Conservation (phyloP, 2,888 invertebrate genomes). For the Agriopis aurantiaria region DNA sequence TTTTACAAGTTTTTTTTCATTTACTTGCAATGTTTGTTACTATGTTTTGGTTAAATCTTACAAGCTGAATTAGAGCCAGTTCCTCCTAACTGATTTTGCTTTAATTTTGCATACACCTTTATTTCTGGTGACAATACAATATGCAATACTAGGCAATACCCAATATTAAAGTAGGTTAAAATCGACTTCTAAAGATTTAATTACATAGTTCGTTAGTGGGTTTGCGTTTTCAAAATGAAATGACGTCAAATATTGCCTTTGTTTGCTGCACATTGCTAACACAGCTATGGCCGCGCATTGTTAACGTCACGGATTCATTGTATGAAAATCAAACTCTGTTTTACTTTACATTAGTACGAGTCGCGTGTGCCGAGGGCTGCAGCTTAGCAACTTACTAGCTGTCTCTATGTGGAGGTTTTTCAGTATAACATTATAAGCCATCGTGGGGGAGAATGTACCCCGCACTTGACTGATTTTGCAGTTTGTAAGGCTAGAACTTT, state of each 20-base stretch:
- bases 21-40: no score
- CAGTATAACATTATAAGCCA: constrained; percentile 38
- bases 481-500: constrained; percentile 26
- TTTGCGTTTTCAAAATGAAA: background rate
- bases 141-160: no score
- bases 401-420: constrained; percentile 41
- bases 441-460: constrained; percentile 31
- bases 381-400: constrained; percentile 47
- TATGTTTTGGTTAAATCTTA: no score
- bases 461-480: constrained; percentile 39
- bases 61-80: no score
- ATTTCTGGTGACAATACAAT: no score
- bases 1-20: no score
- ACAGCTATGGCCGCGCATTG: background rate
- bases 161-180: no score
- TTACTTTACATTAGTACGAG: background rate
- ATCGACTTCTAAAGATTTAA: no score
- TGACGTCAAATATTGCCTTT: background rate
- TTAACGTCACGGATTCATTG: background rate
- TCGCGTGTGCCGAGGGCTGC: constrained; percentile 39
- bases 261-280: background rate
- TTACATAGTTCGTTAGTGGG: no score
- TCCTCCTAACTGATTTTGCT: no score
- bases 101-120: no score
- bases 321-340: constrained; percentile 12